These are phyloP conservation scores for Formica exsecta DNA, from an alignment of 1,140 invertebrate species.

Conservation along the genomic window DNA sequence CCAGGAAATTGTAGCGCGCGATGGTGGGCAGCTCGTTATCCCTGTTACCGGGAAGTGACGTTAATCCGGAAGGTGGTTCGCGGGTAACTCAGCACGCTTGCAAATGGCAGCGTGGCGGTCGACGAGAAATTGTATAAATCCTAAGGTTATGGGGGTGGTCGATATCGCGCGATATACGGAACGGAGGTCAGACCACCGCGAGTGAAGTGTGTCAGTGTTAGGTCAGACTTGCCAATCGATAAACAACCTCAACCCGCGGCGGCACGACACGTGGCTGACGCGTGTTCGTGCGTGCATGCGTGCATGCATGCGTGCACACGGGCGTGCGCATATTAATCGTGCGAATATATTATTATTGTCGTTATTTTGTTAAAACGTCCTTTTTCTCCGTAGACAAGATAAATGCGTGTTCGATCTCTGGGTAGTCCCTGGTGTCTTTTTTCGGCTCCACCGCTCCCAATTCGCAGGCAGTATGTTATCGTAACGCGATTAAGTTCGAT, in stretches of 20 bases:
- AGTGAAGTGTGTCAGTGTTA: conserved; percentile 86
- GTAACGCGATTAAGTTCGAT: conserved; percentile 41
- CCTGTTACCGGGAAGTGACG: conserved; percentile 19
- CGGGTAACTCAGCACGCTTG: neutral
- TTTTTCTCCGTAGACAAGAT: too few species aligned
- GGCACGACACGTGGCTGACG: conserved; percentile 37
- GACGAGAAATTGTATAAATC: conserved; percentile 71
- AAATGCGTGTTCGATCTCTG: neutral
- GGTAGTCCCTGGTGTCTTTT: too few species aligned
- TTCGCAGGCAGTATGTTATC: conserved; percentile 2
- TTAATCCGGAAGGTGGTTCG: conserved; percentile 49
- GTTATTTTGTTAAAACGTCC: conserved; percentile 24
- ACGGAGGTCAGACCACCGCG: conserved; percentile 82
- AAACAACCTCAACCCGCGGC: conserved; percentile 76
- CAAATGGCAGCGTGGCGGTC: conserved; percentile 28
- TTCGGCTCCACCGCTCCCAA: neutral
- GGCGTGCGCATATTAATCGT: too few species aligned
- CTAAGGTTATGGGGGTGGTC: conserved; percentile 79
- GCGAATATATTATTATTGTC: neutral
- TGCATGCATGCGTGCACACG: neutral
- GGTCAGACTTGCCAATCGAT: conserved; percentile 85
- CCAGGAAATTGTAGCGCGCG: conserved; percentile 22
- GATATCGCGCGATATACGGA: conserved; percentile 80
- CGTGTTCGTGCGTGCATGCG: conserved; percentile 3
- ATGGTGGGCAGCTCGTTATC: neutral